Conservation (phyloP, 2,888 invertebrate genomes). For the Ferrisia virgata region DNA sequence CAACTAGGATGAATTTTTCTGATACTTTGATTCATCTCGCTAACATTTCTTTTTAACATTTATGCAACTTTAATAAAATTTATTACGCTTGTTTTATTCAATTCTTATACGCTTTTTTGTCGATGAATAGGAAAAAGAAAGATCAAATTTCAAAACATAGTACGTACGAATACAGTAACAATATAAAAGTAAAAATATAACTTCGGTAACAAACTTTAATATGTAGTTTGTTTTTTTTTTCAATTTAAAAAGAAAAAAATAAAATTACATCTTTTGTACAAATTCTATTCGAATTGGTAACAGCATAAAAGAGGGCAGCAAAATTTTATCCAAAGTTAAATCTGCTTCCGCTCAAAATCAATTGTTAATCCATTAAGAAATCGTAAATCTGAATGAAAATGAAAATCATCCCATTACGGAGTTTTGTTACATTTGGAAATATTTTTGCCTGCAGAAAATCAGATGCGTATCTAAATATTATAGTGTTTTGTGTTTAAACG, state of each 20-base stretch:
- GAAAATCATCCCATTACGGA: neutral
- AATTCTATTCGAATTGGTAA: neutral
- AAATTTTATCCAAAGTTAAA: neutral
- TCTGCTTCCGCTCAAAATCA: neutral
- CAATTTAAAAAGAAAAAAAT: neutral
- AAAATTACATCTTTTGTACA: neutral
- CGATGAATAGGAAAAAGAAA: neutral
- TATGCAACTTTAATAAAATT: neutral
- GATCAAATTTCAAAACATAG: neutral
- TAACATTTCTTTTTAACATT: neutral
- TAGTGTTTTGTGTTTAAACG: neutral
- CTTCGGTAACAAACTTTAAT: neutral
- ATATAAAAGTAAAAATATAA: neutral
- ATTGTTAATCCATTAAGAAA: neutral
- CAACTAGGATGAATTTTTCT: neutral
- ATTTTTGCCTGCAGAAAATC: neutral
- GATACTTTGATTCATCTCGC: neutral
- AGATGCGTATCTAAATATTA: neutral
- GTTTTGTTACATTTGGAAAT: neutral
- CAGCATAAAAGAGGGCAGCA: neutral
- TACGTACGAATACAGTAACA: too few species aligned
- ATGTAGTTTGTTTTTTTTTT: neutral
- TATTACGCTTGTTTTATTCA: neutral
- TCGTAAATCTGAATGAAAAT: neutral
- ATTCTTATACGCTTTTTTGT: neutral